Conservation (phyloP, 2,113 vertebrate species). For the Irena cyanogastra region DNA sequence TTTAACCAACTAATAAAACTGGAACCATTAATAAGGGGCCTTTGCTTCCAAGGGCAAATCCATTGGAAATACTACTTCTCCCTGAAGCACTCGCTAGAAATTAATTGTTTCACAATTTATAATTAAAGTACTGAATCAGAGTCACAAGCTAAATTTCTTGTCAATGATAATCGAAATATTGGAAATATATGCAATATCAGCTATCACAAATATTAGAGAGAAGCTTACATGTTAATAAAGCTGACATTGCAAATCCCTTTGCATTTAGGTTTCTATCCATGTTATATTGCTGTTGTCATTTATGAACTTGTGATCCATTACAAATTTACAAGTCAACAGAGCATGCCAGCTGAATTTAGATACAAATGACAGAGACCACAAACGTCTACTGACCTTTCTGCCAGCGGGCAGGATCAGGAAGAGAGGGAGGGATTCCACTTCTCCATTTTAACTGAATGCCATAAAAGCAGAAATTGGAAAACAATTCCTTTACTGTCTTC, state of each 20-base stretch:
- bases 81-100: background rate
- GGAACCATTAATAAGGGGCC: background rate
- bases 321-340: background rate
- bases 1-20: background rate
- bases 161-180: background rate
- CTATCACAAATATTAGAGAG: background rate
- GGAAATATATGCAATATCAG: background rate
- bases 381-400: background rate
- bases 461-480: background rate
- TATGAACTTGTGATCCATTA: background rate
- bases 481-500: background rate
- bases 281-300: background rate
- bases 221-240: background rate
- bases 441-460: background rate
- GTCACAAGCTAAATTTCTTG: background rate
- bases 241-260: background rate
- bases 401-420: background rate
- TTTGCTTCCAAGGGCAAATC: background rate
- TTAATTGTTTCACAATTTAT: background rate
- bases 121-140: background rate
- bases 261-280: background rate
- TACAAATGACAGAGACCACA: background rate
- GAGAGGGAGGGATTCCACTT: background rate
- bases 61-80: background rate
- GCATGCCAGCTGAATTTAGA: background rate